Base-by-base conservation (phyloP, 2,113 vertebrate species). In the Lathamus discolor region DNA sequence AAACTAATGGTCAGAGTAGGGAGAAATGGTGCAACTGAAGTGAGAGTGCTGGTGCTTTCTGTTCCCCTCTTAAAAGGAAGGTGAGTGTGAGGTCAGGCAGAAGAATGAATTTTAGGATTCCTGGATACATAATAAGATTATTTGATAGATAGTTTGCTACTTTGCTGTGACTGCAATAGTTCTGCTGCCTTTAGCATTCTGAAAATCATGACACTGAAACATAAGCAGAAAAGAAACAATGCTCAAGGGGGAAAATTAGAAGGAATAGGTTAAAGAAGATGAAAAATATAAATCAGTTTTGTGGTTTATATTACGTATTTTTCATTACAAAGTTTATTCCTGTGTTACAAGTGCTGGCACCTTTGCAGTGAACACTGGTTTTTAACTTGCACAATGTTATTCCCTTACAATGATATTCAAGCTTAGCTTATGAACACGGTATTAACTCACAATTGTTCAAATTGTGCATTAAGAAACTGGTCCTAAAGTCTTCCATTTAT, bases 41-140 rank as follows among this genome's bases (percentile, higher is more conserved):
- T 43, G 27, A 86, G 73, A 86, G 35, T 13, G 86, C 73, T 81
- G 27, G 7, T 55, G 4, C 8, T 59, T 92, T 86, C 55, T 90
- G 5, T 70, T 88, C 35, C 22, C 4, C 24, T 83, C 46, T 74
- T 81, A 43, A 54, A 91, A 95, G 48, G 59, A 83, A 63, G 23
- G 52, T 59, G 46, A 74, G n/a, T 25, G 11, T 17, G 59, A 94
- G 70, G 54, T 80, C 49, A 95, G 46, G 43, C 23, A 93, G 54
- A 92, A 95, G 68, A 88, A 80, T 35, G 8, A 77, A 83, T 86
- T 76, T 89, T 92, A 83, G 49, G 55, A 90, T 90, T 37, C 19
- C 9, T 52, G 51, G 23, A 35, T 59, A 74, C 29, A 55, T 55
- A 29, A 48, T 68, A 77, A 88, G 73, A 75, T 81, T 75, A 68